Base-by-base conservation (phyloP, 2,113 vertebrate species). In the Oxyruncus cristatus region DNA sequence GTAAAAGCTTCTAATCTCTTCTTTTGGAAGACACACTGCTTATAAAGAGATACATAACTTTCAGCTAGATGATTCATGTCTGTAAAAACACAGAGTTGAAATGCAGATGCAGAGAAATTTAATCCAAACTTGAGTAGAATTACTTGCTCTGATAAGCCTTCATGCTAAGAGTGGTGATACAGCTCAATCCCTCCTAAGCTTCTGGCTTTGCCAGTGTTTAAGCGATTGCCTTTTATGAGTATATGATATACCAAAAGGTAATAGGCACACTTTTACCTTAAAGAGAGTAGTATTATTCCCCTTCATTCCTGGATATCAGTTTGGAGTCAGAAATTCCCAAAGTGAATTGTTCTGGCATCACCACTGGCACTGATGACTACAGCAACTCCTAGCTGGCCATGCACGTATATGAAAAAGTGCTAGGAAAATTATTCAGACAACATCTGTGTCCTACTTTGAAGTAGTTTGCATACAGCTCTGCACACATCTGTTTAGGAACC, bases 371-470 rank as follows among this genome's bases (percentile, higher is more conserved):
- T 4, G 26, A 55, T 71, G 72, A 77, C 62, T 79, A 58, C 28
- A 86, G 50, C 49, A 83, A 33, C 22, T 58, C 27, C 68, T 66
- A 39, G 30, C 63, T 92, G 7, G 1, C 47, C 35, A 37, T 32
- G 35, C 35, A 71, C 1, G 0, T 62, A 42, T 20, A 59, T 18
- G 16, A 50, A 85, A 79, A 73, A 73, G 12, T 7, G 33, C 50
- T 91, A 61, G 50, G 39, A 78, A 88, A 91, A 92, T 93, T 91
- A 91, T 89, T 95, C 91, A 93, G 86, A 55, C 72, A 93, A 86
- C 94, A 91, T 95, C 94, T 97, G 93, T 86, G 92, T 80, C 95
- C 91, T 96, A 91, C 86, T 97, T 97, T 77, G 83, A 96, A 95
- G 72, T 55, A 81, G 68, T 47, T 84, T 92, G 75, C 0, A 0